Evolutionary conservation across 2,888 invertebrate genomes (phyloP).

Genomic region (Calephelis perditalis): DNA sequence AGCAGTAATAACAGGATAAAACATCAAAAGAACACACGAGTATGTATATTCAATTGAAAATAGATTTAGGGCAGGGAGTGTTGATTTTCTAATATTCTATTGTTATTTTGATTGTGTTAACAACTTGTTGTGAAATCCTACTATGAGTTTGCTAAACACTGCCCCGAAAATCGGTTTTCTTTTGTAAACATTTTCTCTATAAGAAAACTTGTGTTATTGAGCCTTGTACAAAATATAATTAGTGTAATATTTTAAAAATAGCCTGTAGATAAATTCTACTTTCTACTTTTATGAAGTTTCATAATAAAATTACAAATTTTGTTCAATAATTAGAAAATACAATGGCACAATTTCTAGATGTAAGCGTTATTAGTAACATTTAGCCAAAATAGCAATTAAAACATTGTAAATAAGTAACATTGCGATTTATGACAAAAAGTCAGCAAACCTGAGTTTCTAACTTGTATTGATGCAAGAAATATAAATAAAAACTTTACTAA

Average conservation of each 20-base stretch:
- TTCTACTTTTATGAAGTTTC: constrained; percentile 17
- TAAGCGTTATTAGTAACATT: constrained; percentile 72
- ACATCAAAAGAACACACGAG: constrained; percentile 13
- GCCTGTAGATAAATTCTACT: constrained; percentile 54
- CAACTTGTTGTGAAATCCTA: not conserved
- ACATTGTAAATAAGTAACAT: constrained; percentile 68
- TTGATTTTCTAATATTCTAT: not conserved
- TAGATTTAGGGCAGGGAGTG: constrained; percentile 15
- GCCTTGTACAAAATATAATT: constrained; percentile 63
- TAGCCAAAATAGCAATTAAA: constrained; percentile 73
- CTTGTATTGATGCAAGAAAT: constrained; percentile 33
- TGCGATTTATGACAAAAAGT: constrained; percentile 40
- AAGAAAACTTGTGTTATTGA: constrained; percentile 39
- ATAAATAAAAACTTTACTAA: no score
- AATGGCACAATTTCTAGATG: constrained; percentile 67
- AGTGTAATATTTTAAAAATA: constrained; percentile 38
- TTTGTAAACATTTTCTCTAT: constrained; percentile 43
- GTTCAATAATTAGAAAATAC: constrained; percentile 13
- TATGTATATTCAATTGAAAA: constrained; percentile 21
- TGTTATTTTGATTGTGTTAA: not conserved
- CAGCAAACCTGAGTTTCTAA: constrained; percentile 54
- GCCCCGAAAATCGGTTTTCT: constrained; percentile 26
- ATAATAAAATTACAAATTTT: not conserved
- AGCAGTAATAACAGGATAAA: constrained; percentile 15
- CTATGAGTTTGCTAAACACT: not conserved